Evolutionary conservation across 2,113 vertebrate genomes (phyloP).

Genomic region (Pituophis catenifer): DNA sequence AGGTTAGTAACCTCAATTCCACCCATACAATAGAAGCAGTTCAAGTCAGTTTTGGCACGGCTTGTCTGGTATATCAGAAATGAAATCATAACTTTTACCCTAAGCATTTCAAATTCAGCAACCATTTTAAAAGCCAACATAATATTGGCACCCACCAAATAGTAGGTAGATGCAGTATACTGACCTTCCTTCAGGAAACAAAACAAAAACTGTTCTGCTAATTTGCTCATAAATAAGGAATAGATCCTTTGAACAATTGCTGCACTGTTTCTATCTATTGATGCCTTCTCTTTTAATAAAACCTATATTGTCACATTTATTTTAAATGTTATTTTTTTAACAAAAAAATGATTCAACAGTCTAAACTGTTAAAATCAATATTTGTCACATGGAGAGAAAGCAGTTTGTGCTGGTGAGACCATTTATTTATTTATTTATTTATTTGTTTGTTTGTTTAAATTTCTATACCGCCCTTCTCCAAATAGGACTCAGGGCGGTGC

Average conservation of each 20-base stretch:
- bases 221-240: background rate
- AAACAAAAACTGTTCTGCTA: background rate
- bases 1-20: background rate
- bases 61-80: background rate
- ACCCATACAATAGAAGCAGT: background rate
- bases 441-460: too few relatives aligned
- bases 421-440: too few relatives aligned
- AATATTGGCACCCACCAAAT: background rate
- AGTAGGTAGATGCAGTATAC: background rate
- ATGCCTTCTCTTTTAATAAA: background rate
- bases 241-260: conserved; percentile 14
- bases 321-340: conserved; percentile 10
- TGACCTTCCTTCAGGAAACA: background rate
- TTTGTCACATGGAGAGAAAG: background rate
- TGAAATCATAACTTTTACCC: background rate
- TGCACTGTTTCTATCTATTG: background rate
- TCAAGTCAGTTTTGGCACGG: background rate
- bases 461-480: too few relatives aligned
- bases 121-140: background rate
- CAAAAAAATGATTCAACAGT: background rate
- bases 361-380: background rate
- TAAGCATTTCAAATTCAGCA: background rate
- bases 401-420: background rate
- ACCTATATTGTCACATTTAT: background rate
- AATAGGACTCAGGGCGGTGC: too few relatives aligned